phyloP scores from a whole-genome alignment of 2,797 vertebrate genomes.

The Podarcis siculus region DNA sequence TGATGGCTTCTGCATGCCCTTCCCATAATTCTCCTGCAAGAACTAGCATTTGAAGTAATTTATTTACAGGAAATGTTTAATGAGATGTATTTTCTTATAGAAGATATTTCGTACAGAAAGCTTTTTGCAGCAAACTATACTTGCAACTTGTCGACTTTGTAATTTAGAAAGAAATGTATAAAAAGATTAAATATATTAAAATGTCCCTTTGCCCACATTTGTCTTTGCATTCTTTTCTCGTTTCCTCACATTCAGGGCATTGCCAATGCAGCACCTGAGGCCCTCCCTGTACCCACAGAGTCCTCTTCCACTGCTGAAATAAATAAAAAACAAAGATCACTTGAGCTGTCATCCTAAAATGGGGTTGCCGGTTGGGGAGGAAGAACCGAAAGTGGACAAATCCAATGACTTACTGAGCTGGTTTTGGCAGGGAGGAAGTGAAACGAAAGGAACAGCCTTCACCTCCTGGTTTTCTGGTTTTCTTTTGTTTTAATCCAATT shows the following conservation, averaged over 20 bases:
- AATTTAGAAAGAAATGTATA: constrained; percentile 82
- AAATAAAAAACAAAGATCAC: no score
- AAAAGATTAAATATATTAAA: constrained; percentile 85
- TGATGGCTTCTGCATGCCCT: constrained; percentile 44
- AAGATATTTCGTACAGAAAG: constrained; percentile 84
- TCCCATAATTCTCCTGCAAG: constrained; percentile 59
- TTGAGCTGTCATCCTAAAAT: no score
- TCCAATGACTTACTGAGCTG: no score
- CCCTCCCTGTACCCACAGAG: no score
- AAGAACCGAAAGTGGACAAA: no score
- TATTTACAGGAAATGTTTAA: constrained; percentile 85
- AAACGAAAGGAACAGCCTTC: no score
- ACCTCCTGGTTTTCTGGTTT: no score
- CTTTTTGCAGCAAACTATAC: constrained; percentile 84
- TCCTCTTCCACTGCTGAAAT: no score
- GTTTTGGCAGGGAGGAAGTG: no score
- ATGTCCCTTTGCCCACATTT: constrained; percentile 52
- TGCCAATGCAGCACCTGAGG: no score
- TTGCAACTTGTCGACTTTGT: constrained; percentile 78
- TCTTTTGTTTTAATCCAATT: no score
- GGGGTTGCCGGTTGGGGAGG: no score
- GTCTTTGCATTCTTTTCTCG: constrained; percentile 44
- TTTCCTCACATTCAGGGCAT: not conserved
- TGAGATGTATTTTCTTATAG: constrained; percentile 85
- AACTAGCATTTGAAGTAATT: constrained; percentile 79